Evolutionary conservation across 2,797 vertebrate genomes (phyloP).

Genomic region (Pachyuromys duprasi): DNA sequence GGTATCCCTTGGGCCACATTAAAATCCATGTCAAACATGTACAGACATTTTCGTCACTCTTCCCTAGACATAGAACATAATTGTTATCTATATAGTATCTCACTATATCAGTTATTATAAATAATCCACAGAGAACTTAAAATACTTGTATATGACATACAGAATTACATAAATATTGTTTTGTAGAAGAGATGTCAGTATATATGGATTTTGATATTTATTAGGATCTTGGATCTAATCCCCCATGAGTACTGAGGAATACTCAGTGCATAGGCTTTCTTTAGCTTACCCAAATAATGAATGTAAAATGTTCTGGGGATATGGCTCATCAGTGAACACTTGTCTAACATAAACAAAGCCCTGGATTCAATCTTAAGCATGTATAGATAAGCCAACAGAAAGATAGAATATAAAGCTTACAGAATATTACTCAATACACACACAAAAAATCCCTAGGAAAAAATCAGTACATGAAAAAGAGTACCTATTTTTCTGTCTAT

Average conservation of each 20-base stretch:
- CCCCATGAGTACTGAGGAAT: too few relatives aligned
- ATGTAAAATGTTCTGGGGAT: not conserved
- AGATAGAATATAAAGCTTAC: not conserved
- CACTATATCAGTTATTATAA: not conserved
- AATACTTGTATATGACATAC: not conserved
- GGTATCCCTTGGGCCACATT: not conserved
- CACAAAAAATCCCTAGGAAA: not conserved
- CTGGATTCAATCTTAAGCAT: not conserved
- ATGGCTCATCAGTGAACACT: not conserved
- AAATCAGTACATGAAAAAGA: not conserved
- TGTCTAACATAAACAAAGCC: not conserved
- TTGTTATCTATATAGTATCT: not conserved
- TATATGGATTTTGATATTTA: too few relatives aligned
- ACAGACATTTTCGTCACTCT: not conserved
- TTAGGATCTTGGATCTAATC: not conserved
- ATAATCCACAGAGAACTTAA: not conserved
- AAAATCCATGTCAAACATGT: too few relatives aligned
- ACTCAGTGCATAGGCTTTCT: not conserved
- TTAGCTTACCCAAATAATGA: slow-evolving; percentile 18
- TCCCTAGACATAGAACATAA: not conserved
- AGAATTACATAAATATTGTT: not conserved
- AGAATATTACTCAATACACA: not conserved
- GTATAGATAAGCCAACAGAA: not conserved
- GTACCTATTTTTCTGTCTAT: not conserved
- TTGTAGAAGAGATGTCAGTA: not conserved